Base-by-base conservation (phyloP, 2,888 invertebrate genomes). In the Galerucella pusilla region DNA sequence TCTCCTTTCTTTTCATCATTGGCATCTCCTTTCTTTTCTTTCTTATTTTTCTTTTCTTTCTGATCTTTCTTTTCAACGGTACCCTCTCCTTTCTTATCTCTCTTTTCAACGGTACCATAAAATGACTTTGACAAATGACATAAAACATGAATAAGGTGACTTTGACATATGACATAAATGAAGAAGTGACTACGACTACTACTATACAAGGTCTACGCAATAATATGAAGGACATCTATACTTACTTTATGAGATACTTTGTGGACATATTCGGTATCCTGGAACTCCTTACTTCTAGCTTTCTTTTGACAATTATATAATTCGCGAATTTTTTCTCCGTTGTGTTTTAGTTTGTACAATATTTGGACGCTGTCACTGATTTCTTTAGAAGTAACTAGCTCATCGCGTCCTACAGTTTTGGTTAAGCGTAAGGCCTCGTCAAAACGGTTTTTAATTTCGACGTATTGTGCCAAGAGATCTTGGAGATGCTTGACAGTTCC, bases 321-420 rank as follows among this genome's bases (percentile, higher is more conserved):
- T 63, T 84, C 82, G 63, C 80, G 82, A 28, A 85, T 84, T 73
- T 83, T 84, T 52, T 78, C 75, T 0, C 86, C 86, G 68, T 80
- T 83, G 45, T 83, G 79, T 68, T 82, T 81, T 46, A 85, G 75
- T 6, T 79, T 79, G 71, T 83, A 85, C 61, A 86, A 77, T 12
- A 77, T 75, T 42, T 81, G 61, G 49, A 85, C 80, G 6, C 71
- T 71, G 0, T 78, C 76, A 16, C 76, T 74, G 42, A 86, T 80
- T 28, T 82, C 79, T 67, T 83, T 75, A 0, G 85, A 79, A 20
- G 80, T 81, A 1, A 83, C 68, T 1, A 54, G 61, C 10, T 69
- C 74, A 5, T 60, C 12, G 16, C 70, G 74, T 1, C 76, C 80
- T 2, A 76, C 52, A 59, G 75, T 72, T 20, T 75, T 70, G 46